Evolutionary conservation across 2,888 invertebrate genomes (phyloP).

Genomic region (Dinocampus coccinellae): DNA sequence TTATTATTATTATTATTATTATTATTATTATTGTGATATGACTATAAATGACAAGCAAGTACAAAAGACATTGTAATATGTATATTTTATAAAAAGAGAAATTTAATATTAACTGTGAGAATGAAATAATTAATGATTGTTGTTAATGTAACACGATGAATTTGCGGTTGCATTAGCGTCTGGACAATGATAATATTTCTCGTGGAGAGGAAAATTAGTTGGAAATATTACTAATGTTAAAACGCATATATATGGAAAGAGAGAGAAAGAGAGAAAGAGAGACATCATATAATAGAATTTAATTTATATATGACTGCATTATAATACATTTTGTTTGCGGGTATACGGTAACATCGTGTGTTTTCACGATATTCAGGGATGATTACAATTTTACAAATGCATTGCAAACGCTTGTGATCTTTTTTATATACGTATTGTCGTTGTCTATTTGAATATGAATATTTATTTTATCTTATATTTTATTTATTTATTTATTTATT

Average conservation of each 20-base stretch:
- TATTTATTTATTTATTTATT: too few species aligned
- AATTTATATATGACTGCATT: not conserved
- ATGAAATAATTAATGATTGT: slow-evolving; percentile 16
- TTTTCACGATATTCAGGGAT: slow-evolving; percentile 15
- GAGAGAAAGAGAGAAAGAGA: not conserved
- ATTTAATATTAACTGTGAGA: not conserved
- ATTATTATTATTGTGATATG: not conserved
- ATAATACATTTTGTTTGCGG: slow-evolving; percentile 21
- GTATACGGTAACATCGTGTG: not conserved
- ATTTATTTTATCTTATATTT: too few species aligned
- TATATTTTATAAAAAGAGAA: not conserved
- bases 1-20: not conserved
- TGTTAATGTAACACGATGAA: slow-evolving; percentile 13
- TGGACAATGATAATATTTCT: slow-evolving; percentile 19
- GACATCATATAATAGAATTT: not conserved
- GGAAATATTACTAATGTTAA: not conserved
- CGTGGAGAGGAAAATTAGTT: not conserved
- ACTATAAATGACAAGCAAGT: not conserved
- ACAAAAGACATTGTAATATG: not conserved
- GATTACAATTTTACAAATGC: slow-evolving; percentile 27
- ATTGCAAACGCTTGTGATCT: slow-evolving; percentile 15
- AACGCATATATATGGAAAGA: not conserved
- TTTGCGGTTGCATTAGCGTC: not conserved
- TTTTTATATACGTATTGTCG: too few species aligned
- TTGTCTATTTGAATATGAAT: not conserved